Conservation (phyloP, 2,888 invertebrate genomes). For the Argynnis bischoffii region DNA sequence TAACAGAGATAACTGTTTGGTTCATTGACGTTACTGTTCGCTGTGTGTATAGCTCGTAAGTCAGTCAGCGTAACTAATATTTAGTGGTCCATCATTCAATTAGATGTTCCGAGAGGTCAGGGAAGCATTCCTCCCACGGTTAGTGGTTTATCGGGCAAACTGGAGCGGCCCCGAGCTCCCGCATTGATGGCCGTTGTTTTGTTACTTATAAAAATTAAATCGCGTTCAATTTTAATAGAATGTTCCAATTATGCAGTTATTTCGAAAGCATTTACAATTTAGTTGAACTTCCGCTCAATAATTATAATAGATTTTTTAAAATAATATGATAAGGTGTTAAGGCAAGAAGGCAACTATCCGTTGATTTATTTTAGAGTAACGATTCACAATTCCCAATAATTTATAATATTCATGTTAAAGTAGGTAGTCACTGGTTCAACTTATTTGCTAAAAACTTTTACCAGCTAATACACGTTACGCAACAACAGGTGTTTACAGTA, state of each 20-base stretch:
- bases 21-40: conserved; percentile 30
- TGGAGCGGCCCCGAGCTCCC: conserved; percentile 44
- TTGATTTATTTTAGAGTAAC: too few relatives aligned
- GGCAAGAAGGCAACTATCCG: too few relatives aligned
- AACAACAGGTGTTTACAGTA: background rate
- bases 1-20: conserved; percentile 17
- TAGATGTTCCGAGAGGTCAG: conserved; percentile 66
- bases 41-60: conserved; percentile 21
- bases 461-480: background rate
- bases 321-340: too few relatives aligned
- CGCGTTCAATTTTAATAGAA: conserved; percentile 2
- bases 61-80: conserved; percentile 40
- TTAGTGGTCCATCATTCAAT: conserved; percentile 62
- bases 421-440: too few relatives aligned
- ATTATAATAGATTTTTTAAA: too few relatives aligned
- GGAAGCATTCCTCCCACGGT: conserved; percentile 66
- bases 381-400: too few relatives aligned
- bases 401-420: too few relatives aligned
- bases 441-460: too few relatives aligned
- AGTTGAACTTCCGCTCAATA: background rate
- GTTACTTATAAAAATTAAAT: conserved; percentile 26
- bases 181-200: conserved; percentile 37
- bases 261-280: background rate
- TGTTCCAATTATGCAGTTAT: background rate
- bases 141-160: conserved; percentile 45